Base-by-base conservation (phyloP, 1,140 invertebrate species). In the Drosophila saltans region DNA sequence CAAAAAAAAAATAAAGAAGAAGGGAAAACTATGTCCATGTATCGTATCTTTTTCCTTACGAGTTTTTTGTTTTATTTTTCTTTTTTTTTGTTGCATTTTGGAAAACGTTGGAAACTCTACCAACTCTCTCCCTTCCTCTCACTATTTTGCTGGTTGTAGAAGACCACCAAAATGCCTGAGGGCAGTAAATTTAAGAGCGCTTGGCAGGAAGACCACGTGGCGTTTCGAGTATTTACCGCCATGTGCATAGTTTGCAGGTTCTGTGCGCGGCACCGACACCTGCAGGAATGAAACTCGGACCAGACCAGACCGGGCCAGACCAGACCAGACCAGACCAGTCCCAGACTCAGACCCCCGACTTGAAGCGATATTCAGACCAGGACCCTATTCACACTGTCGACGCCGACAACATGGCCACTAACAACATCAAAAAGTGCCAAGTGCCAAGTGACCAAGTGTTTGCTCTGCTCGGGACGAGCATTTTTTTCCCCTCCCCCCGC, bases 161-260 rank as follows among this genome's bases (percentile, higher is more conserved):
- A 48, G 45, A 52, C 45, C 45, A 52, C 45, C 57, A 72, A 88
- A 88, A 88, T 88, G 84, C 83, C 84, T 80, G 80, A 80, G 84
- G 80, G 70, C 83, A 89, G 80, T 88, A 88, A 88, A 88, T 88
- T 88, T 83, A 82, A 89, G 73, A 76, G 72, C 60, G 72, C 60
- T 76, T 69, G 68, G 60, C 71, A 78, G 75, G 63, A 69, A 39
- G 74, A 69, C 76, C 82, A 79, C 75, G 80, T 83, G 79, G 83
- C 76, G 83, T 80, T 60, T 61, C 24, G 67, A 83, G 83, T 88
- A 88, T 88, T 88, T 88, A 88, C 84, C 83, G 83, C 83, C 84
- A 89, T 88, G 83, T 88, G 83, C 83, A 88, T 88, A 88, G 83
- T 88, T 88, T 88, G 80, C 72, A 83, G 83, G 84, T 88, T 80